phyloP scores from a whole-genome alignment of 2,113 vertebrate species.

The Petromus typicus region DNA sequence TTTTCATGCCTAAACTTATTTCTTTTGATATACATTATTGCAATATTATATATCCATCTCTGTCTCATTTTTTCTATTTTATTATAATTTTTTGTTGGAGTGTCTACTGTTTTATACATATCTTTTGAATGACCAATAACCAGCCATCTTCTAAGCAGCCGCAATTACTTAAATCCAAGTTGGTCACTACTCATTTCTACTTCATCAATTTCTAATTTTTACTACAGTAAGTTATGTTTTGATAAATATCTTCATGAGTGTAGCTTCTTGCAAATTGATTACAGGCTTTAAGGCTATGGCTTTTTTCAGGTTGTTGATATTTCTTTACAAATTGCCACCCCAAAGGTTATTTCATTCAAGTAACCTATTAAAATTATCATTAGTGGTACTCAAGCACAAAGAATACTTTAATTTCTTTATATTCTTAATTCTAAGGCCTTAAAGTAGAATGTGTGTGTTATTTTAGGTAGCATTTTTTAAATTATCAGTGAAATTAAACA shows the following conservation, averaged over 20 bases:
- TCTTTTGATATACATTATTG: not conserved
- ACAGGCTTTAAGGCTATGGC: not conserved
- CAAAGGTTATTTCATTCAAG: conserved; percentile 8
- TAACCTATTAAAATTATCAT: conserved; percentile 19
- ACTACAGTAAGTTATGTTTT: not conserved
- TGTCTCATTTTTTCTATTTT: not conserved
- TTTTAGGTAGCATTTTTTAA: not conserved
- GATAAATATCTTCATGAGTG: not conserved
- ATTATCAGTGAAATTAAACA: not conserved
- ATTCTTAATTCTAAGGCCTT: not conserved
- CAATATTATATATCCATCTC: not conserved
- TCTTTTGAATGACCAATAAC: not conserved
- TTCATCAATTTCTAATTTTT: conserved; percentile 35
- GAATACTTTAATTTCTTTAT: conserved; percentile 8
- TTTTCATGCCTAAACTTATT: not conserved
- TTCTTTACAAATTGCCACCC: conserved; percentile 7
- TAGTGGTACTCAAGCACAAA: not conserved
- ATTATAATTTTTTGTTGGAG: not conserved
- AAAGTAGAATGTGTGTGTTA: not conserved
- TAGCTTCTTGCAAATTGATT: conserved; percentile 4
- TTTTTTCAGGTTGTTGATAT: conserved; percentile 9
- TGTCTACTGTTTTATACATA: not conserved
- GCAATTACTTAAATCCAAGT: conserved; percentile 16
- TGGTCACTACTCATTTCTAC: not conserved
- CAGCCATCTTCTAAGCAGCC: not conserved